A percentile compares a stretch with the other conserved stretches of the same genome.
Evolutionary conservation across 2,797 vertebrate genomes (phyloP).

Genomic region (Tarsius wallacei): DNA sequence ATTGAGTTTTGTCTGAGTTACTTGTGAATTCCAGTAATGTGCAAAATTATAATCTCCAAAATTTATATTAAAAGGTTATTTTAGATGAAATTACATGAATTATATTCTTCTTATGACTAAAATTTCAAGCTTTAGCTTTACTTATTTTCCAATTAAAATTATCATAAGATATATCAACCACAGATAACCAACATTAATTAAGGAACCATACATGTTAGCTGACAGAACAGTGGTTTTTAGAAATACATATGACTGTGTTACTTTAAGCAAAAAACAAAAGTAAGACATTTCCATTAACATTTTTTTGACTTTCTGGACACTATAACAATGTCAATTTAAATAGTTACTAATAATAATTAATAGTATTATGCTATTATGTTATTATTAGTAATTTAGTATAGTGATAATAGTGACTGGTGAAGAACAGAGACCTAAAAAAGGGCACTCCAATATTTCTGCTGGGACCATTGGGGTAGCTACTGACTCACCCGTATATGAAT

Average conservation of each 20-base stretch:
- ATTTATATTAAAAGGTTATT: conserved; percentile 15
- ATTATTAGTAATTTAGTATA: conserved; percentile 5
- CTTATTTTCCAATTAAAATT: conserved; percentile 39
- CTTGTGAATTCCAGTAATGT: neutral
- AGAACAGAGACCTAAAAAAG: neutral
- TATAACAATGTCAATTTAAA: neutral
- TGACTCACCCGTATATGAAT: neutral
- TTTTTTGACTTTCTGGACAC: neutral
- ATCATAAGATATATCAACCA: neutral
- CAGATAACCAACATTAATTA: neutral
- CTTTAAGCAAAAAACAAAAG: conserved; percentile 49
- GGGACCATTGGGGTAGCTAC: neutral
- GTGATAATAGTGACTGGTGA: neutral
- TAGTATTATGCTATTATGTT: neutral
- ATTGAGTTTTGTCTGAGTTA: neutral
- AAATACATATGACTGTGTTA: neutral
- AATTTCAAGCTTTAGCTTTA: neutral
- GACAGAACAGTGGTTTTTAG: neutral
- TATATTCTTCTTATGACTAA: neutral
- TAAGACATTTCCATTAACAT: neutral
- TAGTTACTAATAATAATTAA: too few relatives aligned
- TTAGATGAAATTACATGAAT: neutral
- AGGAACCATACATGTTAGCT: neutral
- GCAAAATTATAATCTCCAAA: neutral
- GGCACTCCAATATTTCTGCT: neutral